Base-by-base conservation (phyloP, 2,797 vertebrate species). In the Loriculus beryllinus region DNA sequence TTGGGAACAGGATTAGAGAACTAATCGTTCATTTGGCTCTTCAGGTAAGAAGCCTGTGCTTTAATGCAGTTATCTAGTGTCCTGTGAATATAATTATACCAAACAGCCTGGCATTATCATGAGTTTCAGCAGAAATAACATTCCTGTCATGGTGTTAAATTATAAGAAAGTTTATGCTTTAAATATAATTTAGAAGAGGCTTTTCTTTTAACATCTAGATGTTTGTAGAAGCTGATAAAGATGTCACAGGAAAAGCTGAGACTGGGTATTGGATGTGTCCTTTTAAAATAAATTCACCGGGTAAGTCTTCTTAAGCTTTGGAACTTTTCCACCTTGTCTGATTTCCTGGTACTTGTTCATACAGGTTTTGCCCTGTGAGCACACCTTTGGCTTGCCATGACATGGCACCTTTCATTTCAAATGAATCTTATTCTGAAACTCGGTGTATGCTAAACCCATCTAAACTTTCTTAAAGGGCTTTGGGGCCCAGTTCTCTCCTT, bases 301-400 rank as follows among this genome's bases (percentile, higher is more conserved):
- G 62, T 76, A 91, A 78, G 39, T 54, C 84, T 96, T 79, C 51
- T 71, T 65, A 59, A 91, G 39, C 35, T 93, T 76, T 94, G 86
- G 92, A 88, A 78, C 35, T 69, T 65, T 81, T 83, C 86, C 76
- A 89, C 13, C 12, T 78, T 5, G 2, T 94, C 69, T 81, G 59
- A 85, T 78, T 94, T 95, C 92, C 94, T 87, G 76, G 82, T 95
- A 81, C 91, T 95, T 96, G 94, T 88, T 94, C 31, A 19, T 67
- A 87, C 95, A 96, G 40, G 93, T 95, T 84, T 78, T 91, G 65
- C 82, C 26, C 68, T 76, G 49, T 78, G n/a, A 95, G 82, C 39
- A 75, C 7, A 19, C 75, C 64, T 95, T 60, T 91, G 86, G 92
- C 81, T 87, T 95, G 86, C 47, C 78, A 48, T 91, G 92, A 96